A percentile compares a stretch with the other conserved stretches of the same genome.
Evolutionary conservation across 2,797 vertebrate species (phyloP).

Genomic region (Graptemys geographica): DNA sequence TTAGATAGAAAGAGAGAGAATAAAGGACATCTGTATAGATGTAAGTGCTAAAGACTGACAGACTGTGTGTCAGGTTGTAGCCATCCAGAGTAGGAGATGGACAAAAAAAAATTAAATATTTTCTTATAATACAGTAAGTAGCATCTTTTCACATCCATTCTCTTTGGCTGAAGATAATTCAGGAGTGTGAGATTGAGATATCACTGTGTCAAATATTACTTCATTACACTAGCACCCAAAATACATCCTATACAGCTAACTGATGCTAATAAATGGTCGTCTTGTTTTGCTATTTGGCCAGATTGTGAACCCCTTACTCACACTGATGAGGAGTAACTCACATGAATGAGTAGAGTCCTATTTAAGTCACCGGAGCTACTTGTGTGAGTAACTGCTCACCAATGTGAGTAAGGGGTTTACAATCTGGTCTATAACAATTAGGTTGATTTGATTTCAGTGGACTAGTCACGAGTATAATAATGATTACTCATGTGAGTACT

Average conservation of each 20-base stretch:
- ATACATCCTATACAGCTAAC: not conserved
- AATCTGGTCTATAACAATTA: constrained; percentile 1
- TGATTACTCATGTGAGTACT: constrained; percentile 21
- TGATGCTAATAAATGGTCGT: not conserved
- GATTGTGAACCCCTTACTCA: constrained; percentile 18
- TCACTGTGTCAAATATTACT: not conserved
- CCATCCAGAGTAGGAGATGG: not conserved
- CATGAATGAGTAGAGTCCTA: constrained; percentile 10
- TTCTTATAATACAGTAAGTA: not conserved
- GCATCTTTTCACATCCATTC: constrained; percentile 3
- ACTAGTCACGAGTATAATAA: constrained; percentile 4
- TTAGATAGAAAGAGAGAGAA: constrained; percentile 37
- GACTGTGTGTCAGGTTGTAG: not conserved
- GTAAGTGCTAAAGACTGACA: constrained; percentile 16
- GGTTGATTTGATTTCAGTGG: constrained; percentile 10
- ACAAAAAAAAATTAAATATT: constrained; percentile 6
- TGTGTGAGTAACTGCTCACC: not conserved
- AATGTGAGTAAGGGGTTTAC: not conserved
- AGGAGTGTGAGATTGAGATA: constrained; percentile 13
- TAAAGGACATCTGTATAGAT: constrained; percentile 20
- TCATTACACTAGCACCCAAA: constrained; percentile 8
- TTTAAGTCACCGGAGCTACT: constrained; percentile 36
- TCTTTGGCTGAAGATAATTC: not conserved
- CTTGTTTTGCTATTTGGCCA: not conserved
- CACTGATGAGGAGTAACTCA: constrained; percentile 26